Percentiles rank a stretch among this genome's conserved stretches.
Conservation (phyloP, 2,888 invertebrate species). For the Steinernema scapterisci region DNA sequence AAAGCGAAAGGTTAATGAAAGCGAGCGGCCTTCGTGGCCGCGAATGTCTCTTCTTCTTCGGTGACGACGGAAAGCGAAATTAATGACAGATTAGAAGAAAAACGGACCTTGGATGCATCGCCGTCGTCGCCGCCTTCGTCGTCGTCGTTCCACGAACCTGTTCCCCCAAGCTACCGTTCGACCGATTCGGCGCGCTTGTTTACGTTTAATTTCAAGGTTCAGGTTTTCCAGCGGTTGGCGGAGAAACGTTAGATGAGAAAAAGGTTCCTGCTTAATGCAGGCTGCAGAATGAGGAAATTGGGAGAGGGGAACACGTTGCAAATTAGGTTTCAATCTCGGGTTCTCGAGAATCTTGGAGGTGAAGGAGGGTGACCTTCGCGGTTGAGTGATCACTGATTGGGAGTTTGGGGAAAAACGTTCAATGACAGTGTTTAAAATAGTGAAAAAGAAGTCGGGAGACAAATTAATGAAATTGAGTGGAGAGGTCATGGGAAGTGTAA, state of each 20-base stretch:
- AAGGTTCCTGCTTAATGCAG: background rate
- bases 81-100: conserved; percentile 4
- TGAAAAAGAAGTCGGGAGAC: too few species aligned
- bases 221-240: background rate
- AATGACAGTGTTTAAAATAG: background rate
- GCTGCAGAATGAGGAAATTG: background rate
- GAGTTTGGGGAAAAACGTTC: background rate
- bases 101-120: background rate
- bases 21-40: background rate
- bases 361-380: too few species aligned
- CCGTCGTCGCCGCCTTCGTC: too few species aligned
- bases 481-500: too few species aligned
- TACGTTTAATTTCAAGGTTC: background rate
- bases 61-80: background rate
- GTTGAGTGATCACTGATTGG: too few species aligned
- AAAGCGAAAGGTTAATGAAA: conserved; percentile 23
- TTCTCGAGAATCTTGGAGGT: too few species aligned
- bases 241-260: background rate
- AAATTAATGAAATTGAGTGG: too few species aligned
- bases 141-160: conserved; percentile 8
- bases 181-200: background rate
- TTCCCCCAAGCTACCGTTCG: background rate
- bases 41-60: background rate
- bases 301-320: background rate
- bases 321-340: too few species aligned